A percentile compares a stretch with the other conserved stretches of the same genome.
Evolutionary conservation across 2,797 vertebrate species (phyloP).

Genomic region (Poecilia wingei): DNA sequence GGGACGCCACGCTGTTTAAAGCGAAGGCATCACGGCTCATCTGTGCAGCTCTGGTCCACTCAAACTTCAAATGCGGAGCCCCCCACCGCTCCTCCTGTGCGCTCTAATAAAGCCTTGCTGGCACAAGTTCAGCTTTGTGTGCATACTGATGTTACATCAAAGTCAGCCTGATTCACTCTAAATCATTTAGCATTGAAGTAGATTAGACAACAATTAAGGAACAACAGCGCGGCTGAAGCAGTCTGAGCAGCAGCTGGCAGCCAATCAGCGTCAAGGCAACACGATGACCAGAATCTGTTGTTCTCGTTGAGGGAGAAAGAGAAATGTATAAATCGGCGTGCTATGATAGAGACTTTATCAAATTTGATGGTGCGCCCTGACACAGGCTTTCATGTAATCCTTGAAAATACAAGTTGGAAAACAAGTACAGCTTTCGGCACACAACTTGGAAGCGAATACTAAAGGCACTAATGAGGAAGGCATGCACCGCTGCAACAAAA

Average conservation of each 20-base stretch:
- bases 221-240: conserved; percentile 23
- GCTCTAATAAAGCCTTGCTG: conserved; percentile 38
- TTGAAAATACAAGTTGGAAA: conserved; percentile 2
- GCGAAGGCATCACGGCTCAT: conserved; percentile 42
- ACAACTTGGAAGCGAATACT: neutral
- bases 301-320: conserved; percentile 18
- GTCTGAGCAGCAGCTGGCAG: conserved; percentile 55
- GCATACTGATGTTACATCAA: conserved; percentile 52
- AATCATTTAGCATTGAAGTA: conserved; percentile 51
- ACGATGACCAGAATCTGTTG: conserved; percentile 33
- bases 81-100: conserved; percentile 27
- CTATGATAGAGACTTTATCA: neutral
- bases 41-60: conserved; percentile 23
- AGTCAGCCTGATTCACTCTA: conserved; percentile 46
- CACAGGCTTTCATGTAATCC: conserved; percentile 4
- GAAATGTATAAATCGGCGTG: conserved; percentile 12
- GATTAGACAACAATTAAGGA: conserved; percentile 63
- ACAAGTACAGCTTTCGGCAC: conserved; percentile 13
- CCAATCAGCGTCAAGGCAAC: conserved; percentile 41
- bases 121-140: conserved; percentile 40
- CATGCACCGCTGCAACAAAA: neutral
- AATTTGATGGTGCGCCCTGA: neutral
- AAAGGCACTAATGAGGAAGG: conserved; percentile 7
- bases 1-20: conserved; percentile 59
- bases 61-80: conserved; percentile 26